Evolutionary conservation across 2,888 invertebrate genomes (phyloP), one percentile per base, ranked within the genome.

Genomic region (Melieria crassipennis): DNA sequence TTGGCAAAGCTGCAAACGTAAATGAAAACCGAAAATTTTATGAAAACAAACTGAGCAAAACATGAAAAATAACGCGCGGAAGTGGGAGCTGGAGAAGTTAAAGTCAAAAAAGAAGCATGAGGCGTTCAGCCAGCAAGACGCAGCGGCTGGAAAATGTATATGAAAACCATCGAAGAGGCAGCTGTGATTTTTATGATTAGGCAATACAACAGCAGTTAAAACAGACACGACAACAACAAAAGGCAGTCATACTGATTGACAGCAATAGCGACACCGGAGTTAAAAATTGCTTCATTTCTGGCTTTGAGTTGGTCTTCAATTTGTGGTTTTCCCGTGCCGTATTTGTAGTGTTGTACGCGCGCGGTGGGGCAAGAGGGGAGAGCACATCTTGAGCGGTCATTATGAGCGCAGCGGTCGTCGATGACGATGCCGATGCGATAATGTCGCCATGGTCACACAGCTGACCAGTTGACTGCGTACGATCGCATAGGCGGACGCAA

Each of bases 161-260:
- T 30, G 30, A 30, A 30, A 30, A 30, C 30, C 30, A 30, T 30
- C n/a, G 66, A 43, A 69, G 2, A 45, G 48, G 64, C 65, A 64
- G 47, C 52, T 68, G 67, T 57, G 69, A 68, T 45, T 66, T 74
- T 69, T 71, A 66, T 78, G 78, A 79, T 82, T 81, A 81, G 78
- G 79, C 81, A 81, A 81, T 74, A 79, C 30, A 30, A 30, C 30
- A 30, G 30, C 30, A 30, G 30, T 55, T 55, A 2, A 55, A 11
- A 13, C 56, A 56, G n/a, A n/a, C 1, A 11, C 16, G 2, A 11
- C 55, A 55, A 13, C 7, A 13, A 11, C 13, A 30, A 43, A 7
- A 10, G 2, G 42, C 11, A 30, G 30, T 30, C 30, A 30, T 30
- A 30, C 30, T 30, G 30, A 30, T 45, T 9, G 11, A 13, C 55